These are phyloP conservation scores for Australoheros facetus DNA, from an alignment of 2,797 vertebrate species.

Conservation along the genomic window DNA sequence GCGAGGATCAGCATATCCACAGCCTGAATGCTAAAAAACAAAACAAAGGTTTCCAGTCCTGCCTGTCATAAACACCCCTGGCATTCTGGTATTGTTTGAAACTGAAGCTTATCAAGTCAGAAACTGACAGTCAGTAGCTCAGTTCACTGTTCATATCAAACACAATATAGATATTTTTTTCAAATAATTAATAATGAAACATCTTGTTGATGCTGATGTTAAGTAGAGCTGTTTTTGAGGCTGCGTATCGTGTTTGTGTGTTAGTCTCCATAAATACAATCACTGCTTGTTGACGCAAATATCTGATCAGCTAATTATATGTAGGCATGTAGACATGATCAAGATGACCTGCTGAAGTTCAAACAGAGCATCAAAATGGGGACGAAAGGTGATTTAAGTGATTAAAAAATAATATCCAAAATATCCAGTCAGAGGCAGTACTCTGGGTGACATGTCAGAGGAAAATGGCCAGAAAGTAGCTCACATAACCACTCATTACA, in stretches of 20 bases:
- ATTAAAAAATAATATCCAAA: no score
- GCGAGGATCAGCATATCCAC: neutral
- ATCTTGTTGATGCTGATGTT: neutral
- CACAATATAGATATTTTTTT: neutral
- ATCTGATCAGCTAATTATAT: neutral
- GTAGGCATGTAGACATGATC: neutral
- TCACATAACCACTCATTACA: neutral
- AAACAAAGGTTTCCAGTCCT: neutral
- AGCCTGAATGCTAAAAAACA: slow-evolving; percentile 12
- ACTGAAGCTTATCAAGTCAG: neutral
- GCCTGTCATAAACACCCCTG: neutral
- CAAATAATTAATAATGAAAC: neutral
- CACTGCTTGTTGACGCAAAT: neutral
- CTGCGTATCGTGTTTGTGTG: neutral
- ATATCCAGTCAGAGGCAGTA: neutral
- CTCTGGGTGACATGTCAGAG: neutral
- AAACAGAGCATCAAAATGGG: neutral
- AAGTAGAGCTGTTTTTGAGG: neutral
- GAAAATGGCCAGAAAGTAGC: neutral
- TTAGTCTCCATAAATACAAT: neutral
- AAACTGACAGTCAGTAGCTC: neutral
- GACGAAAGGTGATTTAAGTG: neutral
- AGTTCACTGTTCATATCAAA: neutral
- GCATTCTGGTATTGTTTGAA: neutral
- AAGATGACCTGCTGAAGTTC: neutral